Percentiles rank a stretch among this genome's conserved stretches.
phyloP scores from a whole-genome alignment of 2,888 invertebrate species.

The Drosophila kuntzei region DNA sequence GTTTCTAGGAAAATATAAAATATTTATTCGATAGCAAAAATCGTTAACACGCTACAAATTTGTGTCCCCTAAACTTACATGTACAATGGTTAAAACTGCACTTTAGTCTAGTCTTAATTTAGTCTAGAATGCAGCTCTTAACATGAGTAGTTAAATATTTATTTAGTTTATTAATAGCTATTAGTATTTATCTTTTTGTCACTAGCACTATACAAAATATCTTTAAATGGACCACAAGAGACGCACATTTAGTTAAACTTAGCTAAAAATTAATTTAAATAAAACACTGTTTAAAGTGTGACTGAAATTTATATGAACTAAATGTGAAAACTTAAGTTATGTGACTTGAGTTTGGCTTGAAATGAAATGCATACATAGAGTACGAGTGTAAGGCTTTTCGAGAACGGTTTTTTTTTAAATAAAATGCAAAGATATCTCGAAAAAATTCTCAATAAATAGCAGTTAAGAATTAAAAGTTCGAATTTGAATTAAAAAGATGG shows the following conservation, averaged over 20 bases:
- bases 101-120: constrained; percentile 38
- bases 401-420: constrained; percentile 16
- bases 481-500: background rate
- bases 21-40: constrained; percentile 71
- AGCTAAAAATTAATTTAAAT: constrained; percentile 53
- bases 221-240: constrained; percentile 13
- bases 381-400: constrained; percentile 10
- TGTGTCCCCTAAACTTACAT: constrained; percentile 51
- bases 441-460: background rate
- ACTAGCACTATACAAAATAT: constrained; percentile 47
- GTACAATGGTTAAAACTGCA: constrained; percentile 30
- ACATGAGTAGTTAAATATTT: constrained; percentile 44
- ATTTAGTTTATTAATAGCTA: constrained; percentile 48
- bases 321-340: constrained; percentile 41
- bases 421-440: constrained; percentile 17
- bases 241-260: constrained; percentile 27
- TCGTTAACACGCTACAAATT: constrained; percentile 62
- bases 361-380: constrained; percentile 33
- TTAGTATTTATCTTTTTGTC: constrained; percentile 34
- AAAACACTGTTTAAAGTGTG: constrained; percentile 52
- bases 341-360: constrained; percentile 47
- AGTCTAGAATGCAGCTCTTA: constrained; percentile 42
- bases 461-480: background rate
- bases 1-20: constrained; percentile 78
- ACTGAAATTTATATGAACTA: constrained; percentile 35